phyloP scores from a whole-genome alignment of 2,888 invertebrate genomes.

The Therioaphis trifolii region DNA sequence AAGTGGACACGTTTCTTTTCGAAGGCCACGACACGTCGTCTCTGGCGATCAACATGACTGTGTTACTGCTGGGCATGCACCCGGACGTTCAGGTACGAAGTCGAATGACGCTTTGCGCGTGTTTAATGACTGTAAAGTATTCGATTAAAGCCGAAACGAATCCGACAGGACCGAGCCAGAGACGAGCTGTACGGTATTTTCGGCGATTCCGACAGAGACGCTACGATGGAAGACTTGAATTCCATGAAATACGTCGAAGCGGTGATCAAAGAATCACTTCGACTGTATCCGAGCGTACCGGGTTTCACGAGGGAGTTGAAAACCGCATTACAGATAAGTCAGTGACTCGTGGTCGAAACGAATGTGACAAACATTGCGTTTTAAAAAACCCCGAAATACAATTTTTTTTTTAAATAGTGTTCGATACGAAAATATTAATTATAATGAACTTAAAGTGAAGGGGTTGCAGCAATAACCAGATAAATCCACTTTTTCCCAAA shows the following conservation, averaged over 20 bases:
- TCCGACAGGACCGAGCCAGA: conserved; percentile 64
- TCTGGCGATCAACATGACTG: conserved; percentile 70
- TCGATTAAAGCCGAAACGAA: neutral
- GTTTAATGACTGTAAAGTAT: no score
- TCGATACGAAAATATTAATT: no score
- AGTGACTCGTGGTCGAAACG: no score
- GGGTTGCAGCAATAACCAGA: no score
- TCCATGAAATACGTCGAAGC: conserved; percentile 66
- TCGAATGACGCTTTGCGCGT: neutral
- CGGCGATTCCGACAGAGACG: conserved; percentile 64
- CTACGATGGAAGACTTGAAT: conserved; percentile 65
- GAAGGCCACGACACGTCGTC: conserved; percentile 73
- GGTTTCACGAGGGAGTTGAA: conserved; percentile 65
- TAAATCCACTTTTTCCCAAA: no score
- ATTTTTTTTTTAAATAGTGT: no score
- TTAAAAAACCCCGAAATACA: no score
- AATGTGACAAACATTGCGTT: no score
- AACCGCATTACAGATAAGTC: conserved; percentile 28
- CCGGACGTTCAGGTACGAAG: conserved; percentile 68
- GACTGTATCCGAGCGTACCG: conserved; percentile 67
- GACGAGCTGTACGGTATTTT: conserved; percentile 66
- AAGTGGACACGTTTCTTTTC: conserved; percentile 66
- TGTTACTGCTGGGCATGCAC: conserved; percentile 70
- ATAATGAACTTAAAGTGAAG: no score
- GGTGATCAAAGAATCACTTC: conserved; percentile 66